Base-by-base conservation (phyloP, 2,888 invertebrate genomes). In the Elaeidobius kamerunicus region DNA sequence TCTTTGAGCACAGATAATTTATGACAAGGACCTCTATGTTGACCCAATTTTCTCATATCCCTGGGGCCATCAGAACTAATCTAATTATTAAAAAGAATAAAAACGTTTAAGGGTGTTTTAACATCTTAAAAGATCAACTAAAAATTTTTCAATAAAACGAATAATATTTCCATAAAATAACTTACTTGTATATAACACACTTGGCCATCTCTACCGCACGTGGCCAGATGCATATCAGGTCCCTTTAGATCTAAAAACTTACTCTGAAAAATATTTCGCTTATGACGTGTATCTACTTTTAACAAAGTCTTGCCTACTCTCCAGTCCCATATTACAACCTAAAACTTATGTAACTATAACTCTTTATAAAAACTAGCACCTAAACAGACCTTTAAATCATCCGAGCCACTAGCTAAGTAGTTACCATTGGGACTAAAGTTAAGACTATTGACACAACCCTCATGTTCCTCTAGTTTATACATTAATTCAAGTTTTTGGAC, bases 321-420 rank as follows among this genome's bases (percentile, higher is more conserved):
- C 95, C 95, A 96, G 69, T 96, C 88, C 96, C 96, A 96, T 7
- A 97, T 75, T 9, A 88, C 81, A 4, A 95, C 84, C 54, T 57
- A 27, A 20, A 49, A 44, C 16, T n/a, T n/a, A n/a, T n/a, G n/a
- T n/a, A n/a, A n/a, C n/a, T n/a, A n/a, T n/a, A n/a, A n/a, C n/a
- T n/a, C n/a, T n/a, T n/a, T n/a, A n/a, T n/a, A n/a, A n/a, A n/a
- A n/a, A n/a, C n/a, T n/a, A n/a, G n/a, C n/a, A n/a, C n/a, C n/a
- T n/a, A n/a, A 16, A 39, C 27, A 14, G 47, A 56, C 56, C 56
- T 82, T 80, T 42, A 86, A 81, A 75, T 97, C 96, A 74, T 97
- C 96, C 0, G 95, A 93, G 1, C 93, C 94, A 60, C 91, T 91
- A 2, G 88, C 91, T 55, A 96, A 73, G 36, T 89, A 76, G 35